Base-by-base conservation (phyloP, 2,888 invertebrate species). In the Philaethria dido region DNA sequence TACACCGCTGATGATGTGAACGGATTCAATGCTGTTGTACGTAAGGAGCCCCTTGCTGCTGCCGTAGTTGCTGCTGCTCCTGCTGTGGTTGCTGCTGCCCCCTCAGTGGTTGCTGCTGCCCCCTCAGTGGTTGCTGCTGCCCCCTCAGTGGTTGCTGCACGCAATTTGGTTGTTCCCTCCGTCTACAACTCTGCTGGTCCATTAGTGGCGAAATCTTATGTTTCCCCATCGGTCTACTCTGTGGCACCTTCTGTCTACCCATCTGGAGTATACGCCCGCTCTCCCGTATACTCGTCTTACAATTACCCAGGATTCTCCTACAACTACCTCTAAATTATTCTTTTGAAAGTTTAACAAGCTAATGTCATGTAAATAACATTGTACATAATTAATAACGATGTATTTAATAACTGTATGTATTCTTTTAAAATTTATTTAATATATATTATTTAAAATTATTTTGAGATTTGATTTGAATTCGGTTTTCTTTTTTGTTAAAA, bases 21-120 rank as follows among this genome's bases (percentile, higher is more conserved):
- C 57, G 93, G 93, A 6, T 94, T 93, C 85, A 93, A 93, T 82
- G 93, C 93, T 64, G 91, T 93, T 50, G 93, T 94, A 6, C 90
- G 89, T 75, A 92, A 91, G 71, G 92, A 92, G 72, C 88, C 93
- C 45, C 83, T 85, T 70, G 84, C 83, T 33, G 70, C 68, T 16
- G 74, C 75, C 9, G 69, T 77, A 20, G 71, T 73, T 25, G 42
- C 77, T 3, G 66, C 75, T 18, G 70, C 72, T 20, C 65, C 74
- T 5, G 25, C 74, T 29, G 29, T 29, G 3, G 29, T 29, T 4
- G 29, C 29, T 6, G 48, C 63, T 45, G 47, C 66, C 9, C 70
- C 72, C 22, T 60, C 68, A 5, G 59, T 73, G 22, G 64, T 74
- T 29, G 64, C 73, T 64, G 69, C 75, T 47, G 71, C 69, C 50